phyloP scores from a whole-genome alignment of 1,140 invertebrate genomes.

The Harpegnathos saltator region DNA sequence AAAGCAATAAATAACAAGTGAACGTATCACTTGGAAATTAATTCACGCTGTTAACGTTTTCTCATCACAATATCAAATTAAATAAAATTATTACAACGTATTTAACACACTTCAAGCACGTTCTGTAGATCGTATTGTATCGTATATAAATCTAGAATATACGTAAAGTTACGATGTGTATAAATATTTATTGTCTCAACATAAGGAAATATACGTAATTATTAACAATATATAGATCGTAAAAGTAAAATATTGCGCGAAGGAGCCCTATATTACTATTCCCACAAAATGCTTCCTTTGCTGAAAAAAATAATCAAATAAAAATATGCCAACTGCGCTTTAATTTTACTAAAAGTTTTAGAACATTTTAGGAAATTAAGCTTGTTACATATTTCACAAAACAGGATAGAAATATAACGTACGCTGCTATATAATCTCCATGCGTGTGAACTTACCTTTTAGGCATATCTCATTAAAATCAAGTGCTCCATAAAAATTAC shows the following conservation, averaged over 20 bases:
- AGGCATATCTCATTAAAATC: conserved; percentile 5
- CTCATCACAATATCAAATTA: neutral
- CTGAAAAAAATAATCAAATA: neutral
- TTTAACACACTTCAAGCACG: neutral
- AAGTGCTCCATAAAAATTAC: neutral
- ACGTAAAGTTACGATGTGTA: too few species aligned
- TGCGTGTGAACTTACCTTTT: conserved; percentile 41
- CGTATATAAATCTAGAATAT: too few species aligned
- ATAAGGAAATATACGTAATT: too few species aligned
- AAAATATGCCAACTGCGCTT: conserved; percentile 4
- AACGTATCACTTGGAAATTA: neutral
- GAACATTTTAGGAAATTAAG: conserved; percentile 24
- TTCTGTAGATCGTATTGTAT: neutral
- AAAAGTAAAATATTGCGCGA: too few species aligned
- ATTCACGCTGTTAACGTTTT: neutral
- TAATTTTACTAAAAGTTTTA: conserved; percentile 11
- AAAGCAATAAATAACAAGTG: neutral
- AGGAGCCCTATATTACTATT: neutral
- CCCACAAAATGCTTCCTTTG: neutral
- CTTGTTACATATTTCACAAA: neutral
- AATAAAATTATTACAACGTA: neutral
- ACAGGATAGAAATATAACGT: neutral
- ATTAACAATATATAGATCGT: too few species aligned
- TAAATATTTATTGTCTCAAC: too few species aligned
- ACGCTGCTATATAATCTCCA: neutral